Conservation (phyloP, 1,140 invertebrate species). For the Araneus ventricosus region DNA sequence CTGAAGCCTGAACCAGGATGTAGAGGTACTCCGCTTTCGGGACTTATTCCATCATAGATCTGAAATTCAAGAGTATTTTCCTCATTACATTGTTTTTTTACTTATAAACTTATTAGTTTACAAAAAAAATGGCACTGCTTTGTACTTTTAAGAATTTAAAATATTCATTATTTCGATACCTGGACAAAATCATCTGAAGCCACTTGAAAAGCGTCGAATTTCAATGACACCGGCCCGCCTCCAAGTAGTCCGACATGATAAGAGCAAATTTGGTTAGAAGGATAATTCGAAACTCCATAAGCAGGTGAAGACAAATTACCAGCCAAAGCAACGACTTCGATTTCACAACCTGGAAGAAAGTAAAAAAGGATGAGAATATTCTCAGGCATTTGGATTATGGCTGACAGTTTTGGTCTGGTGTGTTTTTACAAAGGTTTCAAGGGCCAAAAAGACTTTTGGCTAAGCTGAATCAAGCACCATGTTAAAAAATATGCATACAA, state of each 20-base stretch:
- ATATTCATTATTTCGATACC: slow-evolving; percentile 79
- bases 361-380: too few species aligned
- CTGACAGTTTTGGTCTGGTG: too few species aligned
- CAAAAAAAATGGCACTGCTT: too few species aligned
- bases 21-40: slow-evolving; percentile 89
- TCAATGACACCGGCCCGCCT: slow-evolving; percentile 90
- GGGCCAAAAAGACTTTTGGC: too few species aligned
- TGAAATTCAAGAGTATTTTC: slow-evolving; percentile 76
- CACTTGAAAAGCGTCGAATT: slow-evolving; percentile 92
- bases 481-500: too few species aligned
- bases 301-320: slow-evolving; percentile 93
- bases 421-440: too few species aligned
- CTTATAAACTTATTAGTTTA: too few species aligned
- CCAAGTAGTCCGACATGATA: slow-evolving; percentile 92
- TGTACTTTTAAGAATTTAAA: too few species aligned
- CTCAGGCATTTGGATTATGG: too few species aligned
- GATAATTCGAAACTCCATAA: slow-evolving; percentile 90
- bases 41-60: slow-evolving; percentile 88
- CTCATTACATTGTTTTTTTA: not conserved
- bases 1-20: slow-evolving; percentile 94
- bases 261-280: slow-evolving; percentile 94
- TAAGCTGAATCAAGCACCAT: too few species aligned
- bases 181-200: slow-evolving; percentile 92
- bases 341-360: slow-evolving; percentile 78
- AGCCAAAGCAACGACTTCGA: slow-evolving; percentile 88